A percentile compares a stretch with the other conserved stretches of the same genome.
These are phyloP conservation scores for Drosophila cardini DNA, from an alignment of 1,140 invertebrate species.

Conservation along the genomic window DNA sequence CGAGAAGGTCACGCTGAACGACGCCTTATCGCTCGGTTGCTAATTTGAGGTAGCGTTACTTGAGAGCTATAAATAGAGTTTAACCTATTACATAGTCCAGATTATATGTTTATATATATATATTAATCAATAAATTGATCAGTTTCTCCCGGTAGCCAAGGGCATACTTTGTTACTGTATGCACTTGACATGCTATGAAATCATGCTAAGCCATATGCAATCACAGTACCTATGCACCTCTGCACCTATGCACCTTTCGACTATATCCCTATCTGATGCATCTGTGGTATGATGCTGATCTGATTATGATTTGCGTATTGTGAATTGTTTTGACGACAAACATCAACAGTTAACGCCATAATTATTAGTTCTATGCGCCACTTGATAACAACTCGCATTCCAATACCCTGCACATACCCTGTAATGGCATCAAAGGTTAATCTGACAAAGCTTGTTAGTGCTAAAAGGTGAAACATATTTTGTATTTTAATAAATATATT, in stretches of 20 bases:
- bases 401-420: not conserved
- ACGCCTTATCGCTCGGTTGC: slow-evolving; percentile 41
- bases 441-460: slow-evolving; percentile 23
- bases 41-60: slow-evolving; percentile 32
- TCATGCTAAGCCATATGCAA: slow-evolving; percentile 18
- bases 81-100: slow-evolving; percentile 10
- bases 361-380: slow-evolving; percentile 24
- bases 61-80: slow-evolving; percentile 35
- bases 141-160: slow-evolving; percentile 3
- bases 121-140: slow-evolving; percentile 31
- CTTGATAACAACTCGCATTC: slow-evolving; percentile 4
- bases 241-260: not conserved
- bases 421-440: slow-evolving; percentile 17
- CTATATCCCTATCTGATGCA: slow-evolving; percentile 13
- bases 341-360: slow-evolving; percentile 22
- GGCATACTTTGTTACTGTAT: slow-evolving; percentile 8
- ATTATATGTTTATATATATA: not conserved
- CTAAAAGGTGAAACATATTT: slow-evolving; percentile 1
- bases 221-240: slow-evolving; percentile 20
- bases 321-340: slow-evolving; percentile 29
- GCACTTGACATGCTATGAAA: slow-evolving; percentile 32
- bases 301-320: slow-evolving; percentile 17
- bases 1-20: slow-evolving; percentile 34
- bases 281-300: slow-evolving; percentile 39
- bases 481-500: slow-evolving; percentile 5